Evolutionary conservation across 2,797 vertebrate genomes (phyloP).

Genomic region (Enteromius radiatus): DNA sequence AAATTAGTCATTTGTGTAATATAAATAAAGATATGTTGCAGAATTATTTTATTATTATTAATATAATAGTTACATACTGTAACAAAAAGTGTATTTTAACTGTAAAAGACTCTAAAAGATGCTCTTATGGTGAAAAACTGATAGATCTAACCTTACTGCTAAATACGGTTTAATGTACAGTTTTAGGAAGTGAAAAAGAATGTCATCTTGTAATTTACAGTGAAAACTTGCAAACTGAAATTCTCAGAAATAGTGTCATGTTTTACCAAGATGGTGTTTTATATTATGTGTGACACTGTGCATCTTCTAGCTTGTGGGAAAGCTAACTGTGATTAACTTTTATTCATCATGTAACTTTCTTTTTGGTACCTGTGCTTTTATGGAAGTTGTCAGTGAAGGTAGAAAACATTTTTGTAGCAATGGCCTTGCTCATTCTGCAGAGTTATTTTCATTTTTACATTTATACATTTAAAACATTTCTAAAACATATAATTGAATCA

Average conservation of each 20-base stretch:
- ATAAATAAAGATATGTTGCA: background rate
- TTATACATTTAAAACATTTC: background rate
- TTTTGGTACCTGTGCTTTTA: background rate
- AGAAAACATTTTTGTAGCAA: background rate
- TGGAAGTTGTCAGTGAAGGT: background rate
- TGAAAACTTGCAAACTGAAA: background rate
- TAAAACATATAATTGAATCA: conserved; percentile 44
- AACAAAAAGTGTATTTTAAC: background rate
- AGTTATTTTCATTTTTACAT: no score
- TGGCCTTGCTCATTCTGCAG: background rate
- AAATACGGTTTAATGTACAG: background rate
- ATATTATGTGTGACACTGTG: background rate
- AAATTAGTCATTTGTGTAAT: background rate
- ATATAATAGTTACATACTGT: background rate
- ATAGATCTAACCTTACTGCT: background rate
- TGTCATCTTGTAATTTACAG: background rate
- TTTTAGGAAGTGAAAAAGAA: background rate
- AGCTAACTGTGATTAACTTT: background rate
- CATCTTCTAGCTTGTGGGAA: background rate
- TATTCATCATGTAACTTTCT: background rate
- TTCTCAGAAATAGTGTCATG: background rate
- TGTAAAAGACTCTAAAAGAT: background rate
- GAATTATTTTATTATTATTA: background rate
- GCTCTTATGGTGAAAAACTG: background rate
- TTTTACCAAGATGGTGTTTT: background rate